Percentiles rank a stretch among this genome's conserved stretches.
Evolutionary conservation across 2,797 vertebrate species (phyloP).

Genomic region (Siniperca undulata): DNA sequence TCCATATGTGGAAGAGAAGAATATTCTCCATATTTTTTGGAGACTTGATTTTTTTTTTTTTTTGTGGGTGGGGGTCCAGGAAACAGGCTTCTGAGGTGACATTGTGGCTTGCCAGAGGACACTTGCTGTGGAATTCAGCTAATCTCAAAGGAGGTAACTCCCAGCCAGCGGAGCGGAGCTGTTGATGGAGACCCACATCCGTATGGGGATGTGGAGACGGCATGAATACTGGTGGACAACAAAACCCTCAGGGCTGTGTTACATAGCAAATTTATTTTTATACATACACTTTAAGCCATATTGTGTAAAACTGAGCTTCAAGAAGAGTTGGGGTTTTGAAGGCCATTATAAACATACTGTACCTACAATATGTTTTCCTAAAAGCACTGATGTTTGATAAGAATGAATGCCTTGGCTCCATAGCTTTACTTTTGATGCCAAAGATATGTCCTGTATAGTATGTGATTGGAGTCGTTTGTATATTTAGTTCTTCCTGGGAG

Average conservation of each 20-base stretch:
- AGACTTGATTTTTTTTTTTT: slow-evolving; percentile 87
- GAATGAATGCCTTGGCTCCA: slow-evolving; percentile 78
- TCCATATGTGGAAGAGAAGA: slow-evolving; percentile 99
- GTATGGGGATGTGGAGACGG: slow-evolving; percentile 88
- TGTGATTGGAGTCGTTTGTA: slow-evolving; percentile 68
- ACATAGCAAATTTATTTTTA: slow-evolving; percentile 96
- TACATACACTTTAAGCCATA: slow-evolving; percentile 90
- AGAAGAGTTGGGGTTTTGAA: slow-evolving; percentile 87
- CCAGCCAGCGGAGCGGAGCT: slow-evolving; percentile 77
- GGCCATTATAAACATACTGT: slow-evolving; percentile 89
- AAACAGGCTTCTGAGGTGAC: slow-evolving; percentile 86
- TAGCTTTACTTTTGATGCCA: slow-evolving; percentile 69
- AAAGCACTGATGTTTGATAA: slow-evolving; percentile 96
- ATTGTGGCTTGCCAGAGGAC: slow-evolving; percentile 86
- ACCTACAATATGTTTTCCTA: slow-evolving; percentile 88
- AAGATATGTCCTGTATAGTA: slow-evolving; percentile 69
- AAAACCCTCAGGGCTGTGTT: slow-evolving; percentile 97
- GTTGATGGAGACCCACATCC: slow-evolving; percentile 84
- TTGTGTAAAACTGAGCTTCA: slow-evolving; percentile 83
- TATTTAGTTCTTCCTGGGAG: slow-evolving; percentile 72
- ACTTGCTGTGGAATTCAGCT: slow-evolving; percentile 83
- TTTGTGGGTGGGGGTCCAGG: slow-evolving; percentile 81
- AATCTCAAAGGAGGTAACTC: slow-evolving; percentile 80
- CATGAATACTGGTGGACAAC: slow-evolving; percentile 87
- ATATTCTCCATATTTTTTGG: slow-evolving; percentile 99